Evolutionary conservation across 2,113 vertebrate genomes (phyloP).

Genomic region (Diglossa brunneiventris): DNA sequence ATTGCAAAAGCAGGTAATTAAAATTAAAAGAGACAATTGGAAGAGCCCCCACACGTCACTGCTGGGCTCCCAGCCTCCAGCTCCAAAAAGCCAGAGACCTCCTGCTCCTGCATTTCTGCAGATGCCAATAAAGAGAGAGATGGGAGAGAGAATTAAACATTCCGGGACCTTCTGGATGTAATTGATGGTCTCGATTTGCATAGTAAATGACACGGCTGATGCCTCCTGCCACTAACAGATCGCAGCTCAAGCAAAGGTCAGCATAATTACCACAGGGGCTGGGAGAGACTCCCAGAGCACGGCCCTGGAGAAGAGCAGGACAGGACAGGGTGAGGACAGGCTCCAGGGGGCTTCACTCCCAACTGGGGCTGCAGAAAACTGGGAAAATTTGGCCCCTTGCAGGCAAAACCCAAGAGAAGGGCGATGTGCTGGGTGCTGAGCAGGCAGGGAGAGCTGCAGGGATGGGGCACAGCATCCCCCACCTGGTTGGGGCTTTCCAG

Average conservation of each 20-base stretch:
- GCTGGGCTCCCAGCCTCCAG: neutral
- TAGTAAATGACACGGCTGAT: constrained; percentile 59
- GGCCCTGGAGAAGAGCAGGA: neutral
- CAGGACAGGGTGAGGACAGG: neutral
- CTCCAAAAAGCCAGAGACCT: neutral
- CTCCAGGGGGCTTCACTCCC: neutral
- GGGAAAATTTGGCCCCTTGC: neutral
- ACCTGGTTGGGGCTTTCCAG: rapidly evolving
- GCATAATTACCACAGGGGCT: neutral
- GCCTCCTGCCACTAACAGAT: constrained; percentile 45
- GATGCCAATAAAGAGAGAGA: constrained; percentile 26
- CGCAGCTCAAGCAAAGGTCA: constrained; percentile 56
- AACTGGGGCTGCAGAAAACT: neutral
- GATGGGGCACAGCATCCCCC: neutral
- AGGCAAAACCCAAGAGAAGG: neutral
- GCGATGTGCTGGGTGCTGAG: neutral
- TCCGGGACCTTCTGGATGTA: constrained; percentile 34
- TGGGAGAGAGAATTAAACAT: constrained; percentile 45
- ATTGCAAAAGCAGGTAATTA: constrained; percentile 35
- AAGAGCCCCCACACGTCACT: neutral
- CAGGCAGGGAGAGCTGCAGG: neutral
- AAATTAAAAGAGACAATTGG: neutral
- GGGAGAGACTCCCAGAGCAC: neutral
- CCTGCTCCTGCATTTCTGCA: neutral
- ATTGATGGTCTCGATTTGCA: constrained; percentile 67